Conservation (phyloP, 2,113 vertebrate genomes). For the Otus sunia region DNA sequence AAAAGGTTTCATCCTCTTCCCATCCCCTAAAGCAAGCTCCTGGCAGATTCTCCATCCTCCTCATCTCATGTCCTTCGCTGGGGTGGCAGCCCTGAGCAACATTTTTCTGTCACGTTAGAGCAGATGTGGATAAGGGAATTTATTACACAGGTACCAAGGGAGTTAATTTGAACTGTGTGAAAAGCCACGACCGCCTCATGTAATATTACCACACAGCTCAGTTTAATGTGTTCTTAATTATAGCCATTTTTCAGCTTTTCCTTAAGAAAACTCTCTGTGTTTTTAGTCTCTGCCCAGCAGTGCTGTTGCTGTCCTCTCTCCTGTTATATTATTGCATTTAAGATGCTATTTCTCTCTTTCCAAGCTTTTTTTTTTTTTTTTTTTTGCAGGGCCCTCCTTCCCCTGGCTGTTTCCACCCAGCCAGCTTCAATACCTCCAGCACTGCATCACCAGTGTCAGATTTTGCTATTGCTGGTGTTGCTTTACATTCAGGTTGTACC, state of each 20-base stretch:
- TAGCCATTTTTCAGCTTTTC: not conserved
- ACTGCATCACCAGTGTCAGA: not conserved
- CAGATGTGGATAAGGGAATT: not conserved
- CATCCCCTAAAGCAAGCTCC: not conserved
- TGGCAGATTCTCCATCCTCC: not conserved
- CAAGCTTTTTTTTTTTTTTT: too few relatives aligned
- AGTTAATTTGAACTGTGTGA: not conserved
- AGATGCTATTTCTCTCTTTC: not conserved
- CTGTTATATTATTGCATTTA: accelerated
- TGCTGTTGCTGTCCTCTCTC: not conserved
- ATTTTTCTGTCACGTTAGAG: not conserved
- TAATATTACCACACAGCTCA: not conserved
- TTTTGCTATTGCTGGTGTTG: too few relatives aligned
- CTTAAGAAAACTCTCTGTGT: not conserved
- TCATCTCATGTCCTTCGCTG: not conserved
- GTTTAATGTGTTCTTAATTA: not conserved
- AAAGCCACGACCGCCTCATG: not conserved
- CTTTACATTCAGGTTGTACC: not conserved
- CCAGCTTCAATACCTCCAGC: not conserved
- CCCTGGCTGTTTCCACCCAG: not conserved
- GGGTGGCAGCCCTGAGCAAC: not conserved
- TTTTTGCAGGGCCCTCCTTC: not conserved
- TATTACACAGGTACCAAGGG: not conserved
- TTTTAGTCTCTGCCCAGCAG: not conserved
- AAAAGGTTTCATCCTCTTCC: not conserved